Evolutionary conservation across 2,113 vertebrate species (phyloP).

Genomic region (Hemiscyllium ocellatum): DNA sequence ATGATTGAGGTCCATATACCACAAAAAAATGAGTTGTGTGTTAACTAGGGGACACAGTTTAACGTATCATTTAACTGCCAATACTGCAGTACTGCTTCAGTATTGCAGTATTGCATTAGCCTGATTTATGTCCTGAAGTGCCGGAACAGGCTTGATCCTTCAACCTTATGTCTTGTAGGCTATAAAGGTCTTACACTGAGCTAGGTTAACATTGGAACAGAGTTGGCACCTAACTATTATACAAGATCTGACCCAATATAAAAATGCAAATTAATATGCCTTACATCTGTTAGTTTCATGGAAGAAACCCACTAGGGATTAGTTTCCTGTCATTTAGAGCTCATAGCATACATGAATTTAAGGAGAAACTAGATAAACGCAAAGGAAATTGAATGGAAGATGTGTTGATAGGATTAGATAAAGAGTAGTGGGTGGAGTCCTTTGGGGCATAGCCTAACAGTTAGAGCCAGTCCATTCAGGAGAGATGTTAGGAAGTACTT

Average conservation of each 20-base stretch:
- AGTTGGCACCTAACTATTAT: too few species aligned
- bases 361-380: neutral
- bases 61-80: neutral
- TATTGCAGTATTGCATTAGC: neutral
- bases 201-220: too few species aligned
- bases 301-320: neutral
- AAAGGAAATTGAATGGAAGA: neutral
- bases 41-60: neutral
- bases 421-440: neutral
- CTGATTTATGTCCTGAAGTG: neutral
- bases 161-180: neutral
- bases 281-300: neutral
- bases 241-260: neutral
- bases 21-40: too few species aligned
- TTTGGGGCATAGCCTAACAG: neutral
- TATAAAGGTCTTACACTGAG: neutral
- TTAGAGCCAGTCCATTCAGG: too few species aligned
- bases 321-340: neutral
- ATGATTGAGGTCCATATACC: too few species aligned
- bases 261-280: neutral
- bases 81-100: neutral
- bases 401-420: neutral
- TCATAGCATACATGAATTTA: neutral
- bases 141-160: neutral
- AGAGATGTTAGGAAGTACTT: too few species aligned